These are phyloP conservation scores for Archaeoteleia sp. DNA, from an alignment of 2,888 invertebrate genomes.

Conservation along the genomic window DNA sequence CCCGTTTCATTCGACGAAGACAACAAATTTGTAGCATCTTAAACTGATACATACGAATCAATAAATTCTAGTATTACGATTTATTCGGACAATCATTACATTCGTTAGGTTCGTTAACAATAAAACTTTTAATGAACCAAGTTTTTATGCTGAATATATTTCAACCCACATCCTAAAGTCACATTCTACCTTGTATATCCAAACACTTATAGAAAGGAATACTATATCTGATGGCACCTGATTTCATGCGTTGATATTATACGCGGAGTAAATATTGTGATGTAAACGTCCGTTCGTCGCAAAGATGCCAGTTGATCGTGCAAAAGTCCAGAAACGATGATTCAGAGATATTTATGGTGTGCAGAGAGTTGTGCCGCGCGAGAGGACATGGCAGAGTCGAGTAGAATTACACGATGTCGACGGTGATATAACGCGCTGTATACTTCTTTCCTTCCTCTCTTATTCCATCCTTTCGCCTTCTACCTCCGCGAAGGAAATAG, in stretches of 20 bases:
- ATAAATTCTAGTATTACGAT: no score
- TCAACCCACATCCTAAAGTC: no score
- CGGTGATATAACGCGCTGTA: conserved; percentile 63
- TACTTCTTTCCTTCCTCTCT: conserved; percentile 34
- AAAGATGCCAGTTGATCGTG: conserved; percentile 19
- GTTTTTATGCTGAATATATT: no score
- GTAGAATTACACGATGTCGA: conserved; percentile 69
- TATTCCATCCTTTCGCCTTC: background rate
- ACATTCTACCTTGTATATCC: no score
- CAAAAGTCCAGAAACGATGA: conserved; percentile 59
- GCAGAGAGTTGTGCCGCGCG: conserved; percentile 61
- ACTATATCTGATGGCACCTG: background rate
- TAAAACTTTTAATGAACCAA: no score
- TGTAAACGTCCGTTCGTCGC: conserved; percentile 17
- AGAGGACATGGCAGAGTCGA: conserved; percentile 59
- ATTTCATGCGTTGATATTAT: conserved; percentile 10
- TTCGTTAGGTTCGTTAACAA: no score
- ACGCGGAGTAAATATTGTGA: conserved; percentile 11
- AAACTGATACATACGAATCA: no score
- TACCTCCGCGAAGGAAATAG: conserved; percentile 8
- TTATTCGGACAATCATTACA: no score
- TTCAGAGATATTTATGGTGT: conserved; percentile 71
- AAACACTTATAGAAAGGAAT: background rate
- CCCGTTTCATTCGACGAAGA: conserved; percentile 25
- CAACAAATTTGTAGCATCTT: conserved; percentile 23